phyloP scores from a whole-genome alignment of 2,888 invertebrate species.

The Phlogophora meticulosa region DNA sequence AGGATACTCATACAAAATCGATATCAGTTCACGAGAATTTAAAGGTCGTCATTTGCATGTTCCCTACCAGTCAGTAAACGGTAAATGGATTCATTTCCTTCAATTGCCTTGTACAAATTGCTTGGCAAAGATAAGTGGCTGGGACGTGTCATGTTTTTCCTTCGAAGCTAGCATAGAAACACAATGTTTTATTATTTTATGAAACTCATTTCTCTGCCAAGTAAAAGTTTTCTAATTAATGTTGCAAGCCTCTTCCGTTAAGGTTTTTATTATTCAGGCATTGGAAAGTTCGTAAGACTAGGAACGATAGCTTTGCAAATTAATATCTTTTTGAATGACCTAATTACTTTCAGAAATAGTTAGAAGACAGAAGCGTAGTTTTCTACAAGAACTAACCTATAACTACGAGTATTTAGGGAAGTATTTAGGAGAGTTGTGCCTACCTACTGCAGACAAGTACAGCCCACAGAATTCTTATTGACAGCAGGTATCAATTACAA shows the following conservation, averaged over 20 bases:
- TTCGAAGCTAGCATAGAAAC: slow-evolving; percentile 13
- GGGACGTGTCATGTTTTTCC: slow-evolving; percentile 23
- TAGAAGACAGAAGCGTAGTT: neutral
- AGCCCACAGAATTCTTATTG: slow-evolving; percentile 35
- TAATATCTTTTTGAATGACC: neutral
- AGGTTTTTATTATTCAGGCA: slow-evolving; percentile 20
- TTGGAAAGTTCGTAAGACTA: slow-evolving; percentile 14
- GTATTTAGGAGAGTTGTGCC: no score
- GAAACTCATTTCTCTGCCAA: neutral
- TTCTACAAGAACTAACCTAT: no score
- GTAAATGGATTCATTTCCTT: slow-evolving; percentile 46
- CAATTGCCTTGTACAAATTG: slow-evolving; percentile 47
- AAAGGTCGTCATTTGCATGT: slow-evolving; percentile 49
- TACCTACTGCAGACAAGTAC: neutral
- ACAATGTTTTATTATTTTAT: slow-evolving; percentile 2
- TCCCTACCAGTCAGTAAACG: slow-evolving; percentile 28
- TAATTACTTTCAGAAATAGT: neutral
- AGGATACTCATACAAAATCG: slow-evolving; percentile 30
- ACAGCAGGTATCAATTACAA: slow-evolving; percentile 56
- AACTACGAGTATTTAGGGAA: no score
- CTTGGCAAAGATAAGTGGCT: slow-evolving; percentile 33
- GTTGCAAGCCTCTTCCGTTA: slow-evolving; percentile 6
- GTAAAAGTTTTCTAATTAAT: slow-evolving; percentile 41
- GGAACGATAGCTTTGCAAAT: neutral
- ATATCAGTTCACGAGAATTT: slow-evolving; percentile 25